Base-by-base conservation (phyloP, 2,888 invertebrate species). In the Lepidocyrtinus sp. region DNA sequence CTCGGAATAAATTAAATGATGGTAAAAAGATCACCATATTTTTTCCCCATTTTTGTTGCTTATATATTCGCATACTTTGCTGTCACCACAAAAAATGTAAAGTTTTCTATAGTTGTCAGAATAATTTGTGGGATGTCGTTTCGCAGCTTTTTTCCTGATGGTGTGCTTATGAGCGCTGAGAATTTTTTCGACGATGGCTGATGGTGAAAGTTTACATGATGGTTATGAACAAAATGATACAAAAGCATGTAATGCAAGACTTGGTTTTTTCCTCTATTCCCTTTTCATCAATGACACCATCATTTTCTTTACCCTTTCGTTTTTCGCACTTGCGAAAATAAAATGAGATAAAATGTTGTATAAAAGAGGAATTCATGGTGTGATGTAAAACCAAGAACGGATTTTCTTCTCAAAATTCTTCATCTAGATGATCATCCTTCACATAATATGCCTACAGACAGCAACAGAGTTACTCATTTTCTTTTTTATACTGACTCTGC, bases 1-100 rank as follows among this genome's bases (percentile, higher is more conserved):
- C 63, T 76, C 22, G 50, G 76, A 76, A 76, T 76, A 76, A 76
- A 76, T 76, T 70, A 70, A 63, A 74, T 65, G 12, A 36, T 36
- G 36, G 36, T 12, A 36, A 22, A 62, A 68, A 68, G 45, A 50
- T 25, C 12, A 12, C 36, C 36, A 36, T 7, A 36, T 61, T 59
- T 12, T 26, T 69, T 15, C 17, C 9, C 15, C n/a, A n/a, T 63
- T 55, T 69, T 69, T 55, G 7, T 55, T 69, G 46, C 17, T 45
- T 17, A 15, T 45, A 21, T 9, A 25, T 55, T 7, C 36, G 36
- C 12, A 7, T 36, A 7, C 36, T 12, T 36, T 36, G 5, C 36
- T 12, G 12, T 36, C 5, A 36, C 36, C 36, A 36, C 5, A 5
- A 36, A 36, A 36, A n/a, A n/a, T n/a, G n/a, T n/a, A n/a, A n/a